Evolutionary conservation across 2,113 vertebrate species (phyloP).

Genomic region (Apodemus sylvaticus): DNA sequence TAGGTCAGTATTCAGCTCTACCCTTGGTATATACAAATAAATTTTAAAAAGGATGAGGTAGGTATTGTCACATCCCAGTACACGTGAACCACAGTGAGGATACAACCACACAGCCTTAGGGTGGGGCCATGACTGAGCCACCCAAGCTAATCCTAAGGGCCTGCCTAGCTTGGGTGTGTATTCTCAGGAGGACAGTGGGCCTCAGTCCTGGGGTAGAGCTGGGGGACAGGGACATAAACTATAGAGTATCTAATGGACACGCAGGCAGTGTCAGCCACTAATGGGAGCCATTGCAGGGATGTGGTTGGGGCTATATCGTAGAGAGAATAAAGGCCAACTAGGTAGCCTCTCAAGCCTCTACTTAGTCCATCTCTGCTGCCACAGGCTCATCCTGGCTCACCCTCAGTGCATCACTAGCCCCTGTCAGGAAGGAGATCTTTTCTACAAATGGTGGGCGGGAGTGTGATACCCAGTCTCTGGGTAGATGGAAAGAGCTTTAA

Average conservation of each 20-base stretch:
- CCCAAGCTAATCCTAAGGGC: background rate
- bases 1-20: background rate
- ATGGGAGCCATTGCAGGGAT: background rate
- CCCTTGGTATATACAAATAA: background rate
- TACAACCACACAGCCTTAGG: background rate
- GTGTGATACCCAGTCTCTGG: background rate
- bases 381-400: background rate
- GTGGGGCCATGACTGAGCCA: background rate
- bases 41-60: background rate
- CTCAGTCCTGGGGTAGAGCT: background rate
- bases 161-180: background rate
- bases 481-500: background rate
- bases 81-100: background rate
- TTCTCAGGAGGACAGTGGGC: background rate
- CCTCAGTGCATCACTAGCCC: background rate
- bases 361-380: background rate
- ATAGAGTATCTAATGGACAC: too few relatives aligned
- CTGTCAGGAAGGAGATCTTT: background rate
- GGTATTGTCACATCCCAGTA: background rate
- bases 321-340: background rate
- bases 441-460: background rate
- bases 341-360: too few relatives aligned
- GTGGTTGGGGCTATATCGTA: background rate
- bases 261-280: background rate
- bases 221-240: background rate